These are phyloP conservation scores for Chloroclysta siterata DNA, from an alignment of 2,888 invertebrate species.

Conservation along the genomic window DNA sequence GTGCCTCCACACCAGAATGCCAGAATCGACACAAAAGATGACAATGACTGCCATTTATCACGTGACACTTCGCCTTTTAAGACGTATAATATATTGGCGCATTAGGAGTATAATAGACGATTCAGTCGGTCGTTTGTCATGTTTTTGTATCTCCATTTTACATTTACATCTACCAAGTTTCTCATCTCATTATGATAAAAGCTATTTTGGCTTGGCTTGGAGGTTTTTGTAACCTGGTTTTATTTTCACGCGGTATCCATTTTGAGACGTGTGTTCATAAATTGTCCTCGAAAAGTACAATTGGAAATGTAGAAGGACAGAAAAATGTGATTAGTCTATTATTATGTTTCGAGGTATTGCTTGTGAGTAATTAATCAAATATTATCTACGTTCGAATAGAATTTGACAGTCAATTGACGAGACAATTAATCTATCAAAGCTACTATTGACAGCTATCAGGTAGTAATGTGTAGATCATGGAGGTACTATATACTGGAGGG, in stretches of 20 bases:
- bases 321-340: constrained; percentile 55
- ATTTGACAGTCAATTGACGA: too few species aligned
- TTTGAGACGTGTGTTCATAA: constrained; percentile 60
- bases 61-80: constrained; percentile 69
- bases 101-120: constrained; percentile 79
- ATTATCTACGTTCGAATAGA: too few species aligned
- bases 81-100: constrained; percentile 78
- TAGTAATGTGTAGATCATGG: too few species aligned
- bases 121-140: constrained; percentile 74
- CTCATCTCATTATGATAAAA: constrained; percentile 34
- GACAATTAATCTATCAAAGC: too few species aligned
- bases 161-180: constrained; percentile 20
- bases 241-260: constrained; percentile 48
- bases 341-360: constrained; percentile 49
- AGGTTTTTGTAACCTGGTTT: constrained; percentile 15
- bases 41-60: constrained; percentile 71
- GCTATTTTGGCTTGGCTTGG: constrained; percentile 19
- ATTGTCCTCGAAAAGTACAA: constrained; percentile 61
- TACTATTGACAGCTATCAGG: too few species aligned
- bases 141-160: constrained; percentile 57
- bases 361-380: constrained; percentile 42
- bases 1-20: constrained; percentile 41
- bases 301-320: constrained; percentile 53
- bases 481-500: too few species aligned
- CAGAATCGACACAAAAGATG: constrained; percentile 55